phyloP scores from a whole-genome alignment of 2,888 invertebrate species.

The Plebejus melissa region DNA sequence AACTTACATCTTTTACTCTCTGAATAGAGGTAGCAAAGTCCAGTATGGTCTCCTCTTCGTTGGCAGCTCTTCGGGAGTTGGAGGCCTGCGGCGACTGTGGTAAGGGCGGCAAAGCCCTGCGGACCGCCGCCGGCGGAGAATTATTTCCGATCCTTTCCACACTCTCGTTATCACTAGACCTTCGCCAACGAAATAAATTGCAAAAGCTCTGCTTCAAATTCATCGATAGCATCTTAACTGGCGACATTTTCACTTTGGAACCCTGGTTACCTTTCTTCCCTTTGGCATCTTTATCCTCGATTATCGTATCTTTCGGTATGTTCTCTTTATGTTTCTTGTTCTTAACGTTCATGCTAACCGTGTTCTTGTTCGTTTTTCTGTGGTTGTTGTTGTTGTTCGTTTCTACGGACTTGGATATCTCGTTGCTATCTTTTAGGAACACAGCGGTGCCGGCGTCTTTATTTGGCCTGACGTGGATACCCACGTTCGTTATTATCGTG shows the following conservation, averaged over 20 bases:
- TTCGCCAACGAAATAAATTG: slow-evolving; percentile 87
- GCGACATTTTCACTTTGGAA: slow-evolving; percentile 81
- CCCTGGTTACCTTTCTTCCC: slow-evolving; percentile 48
- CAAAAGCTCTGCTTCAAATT: slow-evolving; percentile 91
- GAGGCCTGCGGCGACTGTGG: slow-evolving; percentile 50
- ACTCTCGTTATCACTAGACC: slow-evolving; percentile 47
- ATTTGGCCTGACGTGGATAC: slow-evolving; percentile 54
- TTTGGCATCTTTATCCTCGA: slow-evolving; percentile 71
- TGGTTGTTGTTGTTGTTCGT: slow-evolving; percentile 74
- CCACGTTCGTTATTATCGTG: slow-evolving; percentile 67
- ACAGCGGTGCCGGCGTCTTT: slow-evolving; percentile 54
- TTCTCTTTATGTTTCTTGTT: slow-evolving; percentile 79
- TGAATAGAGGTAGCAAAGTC: slow-evolving; percentile 95
- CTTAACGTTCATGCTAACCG: slow-evolving; percentile 80
- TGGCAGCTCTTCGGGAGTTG: slow-evolving; percentile 47
- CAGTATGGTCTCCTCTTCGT: slow-evolving; percentile 78
- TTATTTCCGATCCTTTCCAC: slow-evolving; percentile 53
- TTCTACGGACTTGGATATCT: slow-evolving; percentile 54
- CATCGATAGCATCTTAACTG: slow-evolving; percentile 82
- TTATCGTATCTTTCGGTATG: slow-evolving; percentile 48
- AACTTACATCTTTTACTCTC: slow-evolving; percentile 94
- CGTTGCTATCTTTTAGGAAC: slow-evolving; percentile 59
- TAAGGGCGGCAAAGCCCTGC: slow-evolving; percentile 68
- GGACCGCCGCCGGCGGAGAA: slow-evolving; percentile 62
- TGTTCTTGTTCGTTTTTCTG: slow-evolving; percentile 73